Conservation (phyloP, 2,888 invertebrate genomes). For the Sipha maydis region DNA sequence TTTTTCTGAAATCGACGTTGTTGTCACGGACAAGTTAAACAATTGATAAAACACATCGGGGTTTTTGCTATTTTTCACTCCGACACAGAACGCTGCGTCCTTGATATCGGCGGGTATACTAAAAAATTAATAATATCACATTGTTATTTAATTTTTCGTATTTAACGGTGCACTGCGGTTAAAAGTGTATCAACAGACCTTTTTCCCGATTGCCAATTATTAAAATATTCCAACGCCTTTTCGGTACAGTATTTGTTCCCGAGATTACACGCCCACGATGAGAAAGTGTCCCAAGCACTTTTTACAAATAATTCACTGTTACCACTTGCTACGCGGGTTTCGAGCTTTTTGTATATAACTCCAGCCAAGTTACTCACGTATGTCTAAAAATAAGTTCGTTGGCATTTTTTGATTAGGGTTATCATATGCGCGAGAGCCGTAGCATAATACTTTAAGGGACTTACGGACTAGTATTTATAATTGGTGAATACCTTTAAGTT, state of each 20-base stretch:
- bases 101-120: slow-evolving; percentile 63
- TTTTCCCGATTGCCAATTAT: neutral
- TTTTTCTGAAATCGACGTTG: slow-evolving; percentile 38
- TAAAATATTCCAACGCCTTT: neutral
- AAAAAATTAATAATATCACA: neutral
- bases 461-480: neutral
- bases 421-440: no score
- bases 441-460: no score
- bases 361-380: slow-evolving; percentile 9
- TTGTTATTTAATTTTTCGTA: neutral
- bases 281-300: slow-evolving; percentile 26
- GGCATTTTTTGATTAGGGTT: no score
- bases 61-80: slow-evolving; percentile 31
- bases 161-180: neutral
- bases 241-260: neutral
- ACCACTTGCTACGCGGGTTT: neutral
- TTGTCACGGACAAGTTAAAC: slow-evolving; percentile 34
- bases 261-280: slow-evolving; percentile 13
- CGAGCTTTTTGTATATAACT: neutral
- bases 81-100: slow-evolving; percentile 62
- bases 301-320: neutral
- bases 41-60: neutral
- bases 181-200: neutral
- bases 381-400: neutral
- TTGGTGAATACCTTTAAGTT: neutral